Percentiles rank a stretch among this genome's conserved stretches.
These are phyloP conservation scores for Beroe forskalii DNA, from an alignment of 37 sponge, comb jelly and placozoan species.

Conservation along the genomic window DNA sequence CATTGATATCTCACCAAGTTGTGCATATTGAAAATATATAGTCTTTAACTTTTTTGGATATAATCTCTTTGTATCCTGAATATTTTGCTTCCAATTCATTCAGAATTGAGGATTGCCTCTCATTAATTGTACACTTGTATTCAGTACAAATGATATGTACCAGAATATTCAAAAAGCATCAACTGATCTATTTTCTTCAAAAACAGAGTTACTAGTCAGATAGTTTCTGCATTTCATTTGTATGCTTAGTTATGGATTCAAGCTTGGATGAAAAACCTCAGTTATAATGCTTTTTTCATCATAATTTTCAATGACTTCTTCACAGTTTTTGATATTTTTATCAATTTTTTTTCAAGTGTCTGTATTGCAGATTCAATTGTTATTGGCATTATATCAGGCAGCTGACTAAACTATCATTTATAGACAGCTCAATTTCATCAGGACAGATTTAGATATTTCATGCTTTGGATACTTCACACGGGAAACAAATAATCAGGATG, in stretches of 20 bases:
- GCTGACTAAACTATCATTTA: background rate
- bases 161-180: conserved; percentile 13
- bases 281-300: background rate
- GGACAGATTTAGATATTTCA: background rate
- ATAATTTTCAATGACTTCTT: background rate
- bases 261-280: background rate
- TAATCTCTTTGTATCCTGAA: background rate
- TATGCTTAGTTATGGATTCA: background rate
- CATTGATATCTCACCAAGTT: background rate
- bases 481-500: background rate
- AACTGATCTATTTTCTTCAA: conserved; percentile 13
- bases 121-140: background rate
- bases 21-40: background rate
- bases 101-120: background rate
- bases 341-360: conserved; percentile 9
- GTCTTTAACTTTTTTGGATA: background rate
- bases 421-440: background rate
- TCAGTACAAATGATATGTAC: background rate
- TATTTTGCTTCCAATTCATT: background rate
- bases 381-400: conserved; percentile 5
- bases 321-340: background rate
- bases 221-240: background rate
- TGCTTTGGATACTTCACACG: background rate
- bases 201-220: conserved; percentile 3
- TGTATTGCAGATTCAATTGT: background rate